These are phyloP conservation scores for Callyntrura guangdongensis DNA, from an alignment of 2,888 invertebrate genomes.

Conservation along the genomic window DNA sequence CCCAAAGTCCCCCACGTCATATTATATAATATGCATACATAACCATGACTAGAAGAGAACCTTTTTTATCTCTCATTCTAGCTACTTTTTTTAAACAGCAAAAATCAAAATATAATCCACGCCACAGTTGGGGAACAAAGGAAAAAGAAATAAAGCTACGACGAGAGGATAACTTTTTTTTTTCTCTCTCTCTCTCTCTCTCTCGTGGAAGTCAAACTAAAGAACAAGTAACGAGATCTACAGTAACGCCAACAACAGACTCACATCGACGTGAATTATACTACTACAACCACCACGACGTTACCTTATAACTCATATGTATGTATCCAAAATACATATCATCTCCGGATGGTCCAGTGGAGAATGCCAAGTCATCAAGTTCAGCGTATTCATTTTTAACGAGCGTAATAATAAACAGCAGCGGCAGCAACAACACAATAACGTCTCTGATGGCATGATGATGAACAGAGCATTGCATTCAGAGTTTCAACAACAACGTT, in stretches of 20 bases:
- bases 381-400: conserved; percentile 9
- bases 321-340: too few relatives aligned
- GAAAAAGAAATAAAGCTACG: neutral
- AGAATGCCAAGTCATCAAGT: neutral
- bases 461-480: conserved; percentile 6
- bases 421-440: neutral
- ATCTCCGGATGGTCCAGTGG: neutral
- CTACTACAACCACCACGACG: too few relatives aligned
- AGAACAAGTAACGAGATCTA: neutral
- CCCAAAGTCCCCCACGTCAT: neutral
- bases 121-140: conserved; percentile 69
- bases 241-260: neutral
- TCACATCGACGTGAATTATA: too few relatives aligned
- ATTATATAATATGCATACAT: neutral
- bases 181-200: too few relatives aligned
- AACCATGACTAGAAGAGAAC: too few relatives aligned
- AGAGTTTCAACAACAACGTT: neutral
- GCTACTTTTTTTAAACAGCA: neutral
- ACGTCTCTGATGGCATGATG: conserved; percentile 16
- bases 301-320: too few relatives aligned
- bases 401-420: conserved; percentile 34
- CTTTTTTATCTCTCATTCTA: neutral
- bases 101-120: conserved; percentile 42
- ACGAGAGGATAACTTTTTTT: neutral
- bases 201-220: neutral